These are phyloP conservation scores for Neogale vison DNA, from an alignment of 2,113 vertebrate genomes.

Conservation along the genomic window DNA sequence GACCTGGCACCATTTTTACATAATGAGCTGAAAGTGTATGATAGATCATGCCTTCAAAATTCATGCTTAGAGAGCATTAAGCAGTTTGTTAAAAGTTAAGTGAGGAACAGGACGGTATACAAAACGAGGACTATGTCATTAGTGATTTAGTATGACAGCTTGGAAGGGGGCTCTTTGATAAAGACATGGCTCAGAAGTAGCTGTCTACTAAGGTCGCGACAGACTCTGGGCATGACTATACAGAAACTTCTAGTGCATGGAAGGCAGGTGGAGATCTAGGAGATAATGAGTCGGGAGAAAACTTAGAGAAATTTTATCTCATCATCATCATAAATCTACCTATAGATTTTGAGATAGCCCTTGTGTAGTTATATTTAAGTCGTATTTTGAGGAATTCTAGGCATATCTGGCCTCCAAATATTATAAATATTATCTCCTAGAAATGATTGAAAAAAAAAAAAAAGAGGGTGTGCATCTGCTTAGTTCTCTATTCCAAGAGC, in stretches of 20 bases:
- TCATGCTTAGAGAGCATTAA: background rate
- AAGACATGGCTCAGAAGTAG: background rate
- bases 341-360: background rate
- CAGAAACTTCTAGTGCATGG: accelerated
- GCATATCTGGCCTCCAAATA: background rate
- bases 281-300: background rate
- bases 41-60: background rate
- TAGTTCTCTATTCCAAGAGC: background rate
- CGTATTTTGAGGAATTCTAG: background rate
- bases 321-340: background rate
- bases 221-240: too few species aligned
- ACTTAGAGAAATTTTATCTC: background rate
- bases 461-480: background rate
- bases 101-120: background rate
- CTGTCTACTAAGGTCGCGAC: background rate
- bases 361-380: background rate
- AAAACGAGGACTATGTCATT: background rate
- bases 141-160: background rate
- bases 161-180: background rate
- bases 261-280: background rate
- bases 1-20: background rate
- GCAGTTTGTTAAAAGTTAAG: background rate
- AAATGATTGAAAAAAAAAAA: background rate
- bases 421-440: background rate
- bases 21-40: background rate